Evolutionary conservation across 2,797 vertebrate species (phyloP).

Genomic region (Sebastes umbrosus): DNA sequence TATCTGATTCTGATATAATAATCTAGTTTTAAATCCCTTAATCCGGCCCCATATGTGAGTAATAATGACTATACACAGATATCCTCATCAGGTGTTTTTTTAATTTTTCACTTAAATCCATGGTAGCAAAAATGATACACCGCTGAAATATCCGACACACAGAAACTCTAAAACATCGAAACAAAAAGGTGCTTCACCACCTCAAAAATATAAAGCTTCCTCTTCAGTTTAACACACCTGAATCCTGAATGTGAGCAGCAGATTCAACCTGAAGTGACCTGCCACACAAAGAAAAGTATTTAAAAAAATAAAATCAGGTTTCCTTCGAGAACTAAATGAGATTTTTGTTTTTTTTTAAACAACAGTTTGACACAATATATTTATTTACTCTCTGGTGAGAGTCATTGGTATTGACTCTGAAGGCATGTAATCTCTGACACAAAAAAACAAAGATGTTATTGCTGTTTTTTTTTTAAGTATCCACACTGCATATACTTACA

Average conservation of each 20-base stretch:
- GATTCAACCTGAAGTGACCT: conserved; percentile 46
- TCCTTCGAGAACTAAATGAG: conserved; percentile 50
- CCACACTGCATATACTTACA: conserved; percentile 73
- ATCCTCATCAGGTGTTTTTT: conserved; percentile 56
- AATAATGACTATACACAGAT: not conserved
- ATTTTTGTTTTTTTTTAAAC: conserved; percentile 14
- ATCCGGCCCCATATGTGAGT: not conserved
- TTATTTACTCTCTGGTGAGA: conserved; percentile 58
- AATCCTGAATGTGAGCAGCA: conserved; percentile 68
- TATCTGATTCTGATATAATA: not conserved
- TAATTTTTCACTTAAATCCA: conserved; percentile 76
- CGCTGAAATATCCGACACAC: conserved; percentile 69
- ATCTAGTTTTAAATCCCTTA: not conserved
- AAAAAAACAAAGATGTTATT: conserved; percentile 74
- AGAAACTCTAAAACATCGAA: conserved; percentile 55
- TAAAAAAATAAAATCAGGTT: conserved; percentile 57
- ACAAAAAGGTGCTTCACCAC: conserved; percentile 69
- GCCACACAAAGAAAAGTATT: conserved; percentile 22
- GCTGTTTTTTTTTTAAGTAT: conserved; percentile 66
- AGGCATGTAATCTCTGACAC: conserved; percentile 64
- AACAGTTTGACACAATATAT: conserved; percentile 64
- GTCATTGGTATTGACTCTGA: conserved; percentile 71
- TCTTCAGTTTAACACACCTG: conserved; percentile 69
- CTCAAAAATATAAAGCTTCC: conserved; percentile 79
- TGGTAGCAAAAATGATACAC: conserved; percentile 78